phyloP scores from a whole-genome alignment of 2,113 vertebrate species.

The Podocnemis expansa region DNA sequence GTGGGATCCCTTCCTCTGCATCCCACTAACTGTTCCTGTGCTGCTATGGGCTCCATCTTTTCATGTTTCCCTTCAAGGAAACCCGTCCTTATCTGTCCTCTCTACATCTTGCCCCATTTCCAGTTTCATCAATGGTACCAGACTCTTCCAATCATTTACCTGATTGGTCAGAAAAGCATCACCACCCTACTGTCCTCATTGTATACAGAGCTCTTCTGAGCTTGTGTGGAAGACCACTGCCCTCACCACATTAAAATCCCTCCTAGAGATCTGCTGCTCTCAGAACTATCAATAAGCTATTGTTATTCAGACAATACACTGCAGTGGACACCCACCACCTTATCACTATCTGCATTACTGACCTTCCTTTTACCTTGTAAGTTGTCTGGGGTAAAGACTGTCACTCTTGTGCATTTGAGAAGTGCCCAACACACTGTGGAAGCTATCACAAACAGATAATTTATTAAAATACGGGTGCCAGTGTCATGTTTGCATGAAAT shows the following conservation, averaged over 20 bases:
- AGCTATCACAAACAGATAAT: not conserved
- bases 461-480: accelerated
- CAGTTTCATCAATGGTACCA: not conserved
- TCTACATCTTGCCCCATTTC: not conserved
- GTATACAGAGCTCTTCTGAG: not conserved
- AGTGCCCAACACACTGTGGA: not conserved
- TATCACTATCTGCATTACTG: not conserved
- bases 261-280: not conserved
- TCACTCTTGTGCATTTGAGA: not conserved
- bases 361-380: not conserved
- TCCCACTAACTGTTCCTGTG: not conserved
- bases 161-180: not conserved
- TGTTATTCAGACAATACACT: not conserved
- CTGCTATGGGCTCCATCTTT: not conserved
- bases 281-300: not conserved
- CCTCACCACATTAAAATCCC: not conserved
- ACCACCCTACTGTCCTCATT: not conserved
- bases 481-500: no score
- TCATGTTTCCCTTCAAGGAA: not conserved
- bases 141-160: not conserved
- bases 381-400: not conserved
- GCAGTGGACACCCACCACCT: not conserved
- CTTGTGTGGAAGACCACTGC: not conserved
- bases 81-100: not conserved
- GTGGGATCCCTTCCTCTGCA: not conserved